Percentiles rank a stretch among this genome's conserved stretches.
Evolutionary conservation across 2,888 invertebrate genomes (phyloP).

Genomic region (Dynastes tityus): DNA sequence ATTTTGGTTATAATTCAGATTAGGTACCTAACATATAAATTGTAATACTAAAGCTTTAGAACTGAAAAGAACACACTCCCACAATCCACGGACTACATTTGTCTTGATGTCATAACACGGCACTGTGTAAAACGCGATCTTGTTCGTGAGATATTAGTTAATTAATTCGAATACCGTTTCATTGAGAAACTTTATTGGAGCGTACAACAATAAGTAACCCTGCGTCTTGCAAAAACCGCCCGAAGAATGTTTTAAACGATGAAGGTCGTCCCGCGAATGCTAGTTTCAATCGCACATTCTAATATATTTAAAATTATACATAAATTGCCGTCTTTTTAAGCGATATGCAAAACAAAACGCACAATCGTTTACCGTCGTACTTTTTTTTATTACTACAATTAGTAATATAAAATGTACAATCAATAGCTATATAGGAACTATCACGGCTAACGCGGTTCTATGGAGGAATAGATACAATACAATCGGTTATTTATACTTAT

Average conservation of each 20-base stretch:
- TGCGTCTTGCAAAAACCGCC: slow-evolving; percentile 42
- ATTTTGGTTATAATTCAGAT: too few relatives aligned
- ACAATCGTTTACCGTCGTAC: slow-evolving; percentile 9
- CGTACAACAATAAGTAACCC: slow-evolving; percentile 41
- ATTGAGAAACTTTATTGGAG: slow-evolving; percentile 28
- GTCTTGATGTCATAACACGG: background rate
- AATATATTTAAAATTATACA: slow-evolving; percentile 29
- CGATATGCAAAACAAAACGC: slow-evolving; percentile 19
- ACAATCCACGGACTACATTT: too few relatives aligned
- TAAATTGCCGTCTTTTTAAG: slow-evolving; percentile 14
- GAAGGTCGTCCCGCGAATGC: slow-evolving; percentile 25
- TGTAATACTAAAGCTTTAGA: too few relatives aligned
- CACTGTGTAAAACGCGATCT: slow-evolving; percentile 11
- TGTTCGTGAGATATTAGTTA: slow-evolving; percentile 39
- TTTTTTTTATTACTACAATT: slow-evolving; percentile 5
- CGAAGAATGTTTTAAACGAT: slow-evolving; percentile 33
- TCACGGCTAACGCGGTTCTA: background rate
- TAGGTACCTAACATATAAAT: too few relatives aligned
- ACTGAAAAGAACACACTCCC: too few relatives aligned
- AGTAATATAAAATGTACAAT: background rate
- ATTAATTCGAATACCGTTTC: slow-evolving; percentile 36
- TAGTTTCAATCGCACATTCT: slow-evolving; percentile 4
- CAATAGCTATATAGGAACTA: background rate
- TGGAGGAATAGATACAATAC: background rate
- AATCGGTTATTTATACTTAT: slow-evolving; percentile 10